A percentile compares a stretch with the other conserved stretches of the same genome.
Evolutionary conservation across 2,797 vertebrate genomes (phyloP).

Genomic region (Lacerta bilineata): DNA sequence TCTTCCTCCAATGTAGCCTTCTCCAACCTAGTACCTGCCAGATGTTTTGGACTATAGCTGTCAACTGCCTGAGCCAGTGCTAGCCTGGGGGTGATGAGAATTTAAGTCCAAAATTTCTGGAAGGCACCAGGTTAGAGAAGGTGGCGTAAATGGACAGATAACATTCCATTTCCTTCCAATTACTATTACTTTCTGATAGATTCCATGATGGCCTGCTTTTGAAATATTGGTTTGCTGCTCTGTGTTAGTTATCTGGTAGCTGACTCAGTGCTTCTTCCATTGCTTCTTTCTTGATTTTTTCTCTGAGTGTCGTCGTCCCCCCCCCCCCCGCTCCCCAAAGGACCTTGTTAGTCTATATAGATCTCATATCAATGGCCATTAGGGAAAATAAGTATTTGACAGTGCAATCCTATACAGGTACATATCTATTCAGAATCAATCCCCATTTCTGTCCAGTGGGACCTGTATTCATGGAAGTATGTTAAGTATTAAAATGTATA

Average conservation of each 20-base stretch:
- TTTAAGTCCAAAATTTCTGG: too few relatives aligned
- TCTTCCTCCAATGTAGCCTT: not conserved
- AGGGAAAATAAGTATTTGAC: constrained; percentile 20
- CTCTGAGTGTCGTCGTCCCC: too few relatives aligned
- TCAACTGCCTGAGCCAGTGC: too few relatives aligned
- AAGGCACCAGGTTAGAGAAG: too few relatives aligned
- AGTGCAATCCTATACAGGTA: not conserved
- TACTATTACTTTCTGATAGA: not conserved
- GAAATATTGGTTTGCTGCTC: constrained; percentile 36
- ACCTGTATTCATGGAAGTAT: not conserved
- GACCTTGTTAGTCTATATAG: not conserved
- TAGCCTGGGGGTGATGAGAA: too few relatives aligned
- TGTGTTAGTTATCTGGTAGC: not conserved
- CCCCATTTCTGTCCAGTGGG: not conserved
- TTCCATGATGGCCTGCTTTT: not conserved
- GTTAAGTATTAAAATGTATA: not conserved
- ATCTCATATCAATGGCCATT: not conserved
- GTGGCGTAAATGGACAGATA: constrained; percentile 28
- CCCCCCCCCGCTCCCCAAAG: too few relatives aligned
- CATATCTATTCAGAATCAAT: not conserved
- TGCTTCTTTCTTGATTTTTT: not conserved
- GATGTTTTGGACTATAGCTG: too few relatives aligned
- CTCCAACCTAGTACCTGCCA: too few relatives aligned
- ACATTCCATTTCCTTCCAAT: not conserved
- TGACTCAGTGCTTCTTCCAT: not conserved